Base-by-base conservation (phyloP, 1,140 invertebrate genomes). In the Aphaenogaster ashmeadi region DNA sequence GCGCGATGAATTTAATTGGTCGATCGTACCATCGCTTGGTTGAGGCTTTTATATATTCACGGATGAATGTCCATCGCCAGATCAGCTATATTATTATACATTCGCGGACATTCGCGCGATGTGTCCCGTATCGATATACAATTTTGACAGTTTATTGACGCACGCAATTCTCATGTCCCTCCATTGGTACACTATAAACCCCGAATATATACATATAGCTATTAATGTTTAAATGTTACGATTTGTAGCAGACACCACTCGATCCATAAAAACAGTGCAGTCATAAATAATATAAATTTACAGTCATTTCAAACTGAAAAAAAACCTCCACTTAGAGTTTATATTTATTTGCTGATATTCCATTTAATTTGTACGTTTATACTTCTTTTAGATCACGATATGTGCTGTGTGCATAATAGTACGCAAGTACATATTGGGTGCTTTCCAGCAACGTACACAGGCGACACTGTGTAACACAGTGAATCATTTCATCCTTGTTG, bases 1-100 rank as follows among this genome's bases (percentile, higher is more conserved):
- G 58, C 80, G 69, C 80, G 69, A 84, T 84, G 69, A 84, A 84
- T 84, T 84, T 84, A 84, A 84, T 84, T 84, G 69, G 54, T 84
- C 80, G 80, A 60, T 84, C 69, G 80, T 74, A 58, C 52, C 80
- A 72, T 72, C 66, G 52, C 66, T 58, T 50, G 27, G 54, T 13
- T 60, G 38, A 74, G 38, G 80, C 69, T 58, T 71, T 74, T 83
- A 74, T 83, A 83, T 83, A 60, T 58, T 72, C 54, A 47, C 52
- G 67, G 67, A 74, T 47, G 69, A 58, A 60, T 52, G 67, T 83
- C 27, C 38, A 38, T 41, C 52, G 38, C 21, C 18, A 58, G 52
- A 74, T 74, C 78, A 81, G 50, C n/a, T 69, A 58, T 60, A 83
- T 83, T 83, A 83, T 83, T 83, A 83, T 83, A 72, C 38, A 71